Conservation (phyloP, 2,797 vertebrate species). For the Melanogrammus aeglefinus region DNA sequence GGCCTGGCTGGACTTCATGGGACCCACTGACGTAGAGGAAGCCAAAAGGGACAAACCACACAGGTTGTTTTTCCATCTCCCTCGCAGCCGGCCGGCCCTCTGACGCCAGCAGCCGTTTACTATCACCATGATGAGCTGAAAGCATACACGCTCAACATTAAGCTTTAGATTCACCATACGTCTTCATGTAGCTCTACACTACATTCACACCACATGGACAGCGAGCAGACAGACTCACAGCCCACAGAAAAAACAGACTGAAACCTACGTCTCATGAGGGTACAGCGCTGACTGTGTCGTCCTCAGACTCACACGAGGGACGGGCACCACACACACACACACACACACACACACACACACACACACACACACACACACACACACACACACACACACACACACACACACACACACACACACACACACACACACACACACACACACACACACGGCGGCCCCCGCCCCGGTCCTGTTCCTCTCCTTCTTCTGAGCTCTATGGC, state of each 20-base stretch:
- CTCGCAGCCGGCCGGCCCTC: neutral
- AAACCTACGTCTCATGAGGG: no score
- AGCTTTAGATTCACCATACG: neutral
- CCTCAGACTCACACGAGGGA: neutral
- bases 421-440: constrained; percentile 14
- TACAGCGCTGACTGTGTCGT: neutral
- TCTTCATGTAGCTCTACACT: no score
- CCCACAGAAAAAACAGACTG: no score
- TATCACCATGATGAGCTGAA: neutral
- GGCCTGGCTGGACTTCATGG: constrained; percentile 80
- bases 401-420: constrained; percentile 31
- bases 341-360: neutral
- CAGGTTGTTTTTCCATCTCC: constrained; percentile 63
- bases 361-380: neutral
- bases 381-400: constrained; percentile 43
- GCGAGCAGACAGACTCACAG: no score
- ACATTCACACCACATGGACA: no score
- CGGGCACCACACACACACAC: neutral
- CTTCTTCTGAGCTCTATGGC: constrained; percentile 33
- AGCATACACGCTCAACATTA: no score
- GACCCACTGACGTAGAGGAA: constrained; percentile 75
- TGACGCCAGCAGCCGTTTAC: no score
- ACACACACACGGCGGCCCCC: constrained; percentile 62
- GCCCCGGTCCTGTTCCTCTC: constrained; percentile 39
- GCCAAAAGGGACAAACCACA: constrained; percentile 79